Conservation (phyloP, 2,797 vertebrate genomes). For the Malacoraja senta region DNA sequence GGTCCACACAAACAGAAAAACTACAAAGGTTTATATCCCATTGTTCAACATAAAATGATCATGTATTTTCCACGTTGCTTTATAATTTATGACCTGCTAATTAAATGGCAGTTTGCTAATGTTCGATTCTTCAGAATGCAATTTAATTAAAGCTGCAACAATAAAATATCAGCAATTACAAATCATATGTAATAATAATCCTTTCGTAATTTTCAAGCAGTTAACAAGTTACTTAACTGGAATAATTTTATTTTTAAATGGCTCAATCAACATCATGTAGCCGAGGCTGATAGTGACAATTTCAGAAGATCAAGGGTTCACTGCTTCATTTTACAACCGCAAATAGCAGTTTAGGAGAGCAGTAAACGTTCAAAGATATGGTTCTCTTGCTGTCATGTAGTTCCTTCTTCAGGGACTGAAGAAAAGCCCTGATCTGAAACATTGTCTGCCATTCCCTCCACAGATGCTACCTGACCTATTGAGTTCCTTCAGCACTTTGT, state of each 20-base stretch:
- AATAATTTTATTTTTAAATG: neutral
- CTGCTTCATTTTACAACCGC: neutral
- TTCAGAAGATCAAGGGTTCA: neutral
- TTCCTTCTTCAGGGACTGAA: no score
- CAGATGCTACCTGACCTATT: neutral
- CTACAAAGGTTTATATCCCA: neutral
- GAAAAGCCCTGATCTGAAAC: no score
- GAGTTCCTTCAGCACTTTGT: no score
- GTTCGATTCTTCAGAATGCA: conserved; percentile 5
- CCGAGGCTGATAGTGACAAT: neutral
- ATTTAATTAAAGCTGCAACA: neutral
- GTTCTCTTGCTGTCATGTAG: no score
- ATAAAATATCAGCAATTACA: conserved; percentile 13
- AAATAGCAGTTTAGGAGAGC: neutral
- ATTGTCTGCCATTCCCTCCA: neutral
- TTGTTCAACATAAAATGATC: neutral
- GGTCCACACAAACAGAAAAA: no score
- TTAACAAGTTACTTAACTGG: conserved; percentile 4
- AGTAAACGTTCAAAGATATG: neutral
- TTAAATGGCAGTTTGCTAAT: neutral
- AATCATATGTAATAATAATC: neutral
- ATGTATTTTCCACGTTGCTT: neutral
- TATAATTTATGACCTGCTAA: neutral
- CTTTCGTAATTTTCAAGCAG: neutral
- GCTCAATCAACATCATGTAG: neutral